A percentile compares a stretch with the other conserved stretches of the same genome.
These are phyloP conservation scores for Trichogramma dendrolimi DNA, from an alignment of 2,888 invertebrate genomes.

Conservation along the genomic window DNA sequence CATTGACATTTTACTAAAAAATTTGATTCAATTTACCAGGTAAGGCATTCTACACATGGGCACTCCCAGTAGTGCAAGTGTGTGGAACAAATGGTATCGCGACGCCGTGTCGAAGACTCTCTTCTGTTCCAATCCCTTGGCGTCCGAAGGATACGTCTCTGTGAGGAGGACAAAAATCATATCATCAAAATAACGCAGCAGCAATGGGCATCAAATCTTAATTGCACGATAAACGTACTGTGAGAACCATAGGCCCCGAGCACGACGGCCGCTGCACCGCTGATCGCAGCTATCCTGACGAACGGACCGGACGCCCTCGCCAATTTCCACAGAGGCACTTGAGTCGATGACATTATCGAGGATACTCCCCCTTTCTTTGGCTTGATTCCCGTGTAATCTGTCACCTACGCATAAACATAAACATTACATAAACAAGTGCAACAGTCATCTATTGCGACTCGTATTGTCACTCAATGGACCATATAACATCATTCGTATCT, in stretches of 20 bases:
- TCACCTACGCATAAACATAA: slow-evolving; percentile 7
- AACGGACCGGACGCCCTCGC: slow-evolving; percentile 66
- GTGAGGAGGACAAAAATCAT: slow-evolving; percentile 16
- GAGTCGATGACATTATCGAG: slow-evolving; percentile 29
- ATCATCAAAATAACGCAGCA: not conserved
- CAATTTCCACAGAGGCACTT: slow-evolving; percentile 60
- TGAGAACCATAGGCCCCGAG: slow-evolving; percentile 86
- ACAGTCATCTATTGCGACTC: too few species aligned
- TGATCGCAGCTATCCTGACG: slow-evolving; percentile 73
- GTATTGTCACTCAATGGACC: too few species aligned
- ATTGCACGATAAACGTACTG: slow-evolving; percentile 49
- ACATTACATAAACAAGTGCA: not conserved
- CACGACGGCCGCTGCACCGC: slow-evolving; percentile 82
- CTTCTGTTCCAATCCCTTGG: slow-evolving; percentile 64
- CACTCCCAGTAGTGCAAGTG: slow-evolving; percentile 76
- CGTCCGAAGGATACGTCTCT: slow-evolving; percentile 59
- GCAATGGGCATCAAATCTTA: not conserved
- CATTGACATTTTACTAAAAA: not conserved
- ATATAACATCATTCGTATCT: too few species aligned
- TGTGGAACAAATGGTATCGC: slow-evolving; percentile 81
- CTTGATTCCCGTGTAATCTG: slow-evolving; percentile 17
- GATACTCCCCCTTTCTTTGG: slow-evolving; percentile 27
- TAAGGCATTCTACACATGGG: slow-evolving; percentile 73
- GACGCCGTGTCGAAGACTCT: slow-evolving; percentile 84
- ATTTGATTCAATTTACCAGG: slow-evolving; percentile 61